phyloP scores from a whole-genome alignment of 2,888 invertebrate species.

The Sphinx pinastri region DNA sequence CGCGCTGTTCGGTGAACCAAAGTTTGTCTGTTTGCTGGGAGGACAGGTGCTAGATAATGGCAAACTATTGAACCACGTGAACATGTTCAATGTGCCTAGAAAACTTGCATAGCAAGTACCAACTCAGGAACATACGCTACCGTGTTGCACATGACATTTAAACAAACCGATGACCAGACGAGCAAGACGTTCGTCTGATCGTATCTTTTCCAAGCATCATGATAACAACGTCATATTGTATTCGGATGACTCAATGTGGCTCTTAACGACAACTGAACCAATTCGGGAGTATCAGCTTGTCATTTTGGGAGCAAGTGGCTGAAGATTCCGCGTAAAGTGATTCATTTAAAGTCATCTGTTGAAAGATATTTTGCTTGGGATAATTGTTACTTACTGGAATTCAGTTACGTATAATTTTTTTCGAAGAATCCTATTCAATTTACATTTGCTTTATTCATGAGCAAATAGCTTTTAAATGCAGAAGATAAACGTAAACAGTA shows the following conservation, averaged over 20 bases:
- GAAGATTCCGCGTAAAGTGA: slow-evolving; percentile 6
- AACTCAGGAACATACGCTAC: too few species aligned
- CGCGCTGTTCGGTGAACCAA: too few species aligned
- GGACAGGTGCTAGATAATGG: too few species aligned
- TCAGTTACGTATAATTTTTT: not conserved
- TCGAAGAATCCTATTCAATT: too few species aligned
- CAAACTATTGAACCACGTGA: too few species aligned
- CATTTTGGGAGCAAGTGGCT: slow-evolving; percentile 5
- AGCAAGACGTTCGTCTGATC: not conserved
- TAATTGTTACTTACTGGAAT: not conserved
- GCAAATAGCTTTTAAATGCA: too few species aligned
- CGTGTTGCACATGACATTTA: too few species aligned
- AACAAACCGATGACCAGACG: not conserved
- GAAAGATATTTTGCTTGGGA: not conserved
- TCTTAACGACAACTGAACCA: not conserved
- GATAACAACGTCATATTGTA: not conserved
- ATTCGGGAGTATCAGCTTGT: not conserved
- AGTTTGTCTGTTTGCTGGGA: too few species aligned
- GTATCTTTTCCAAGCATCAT: not conserved
- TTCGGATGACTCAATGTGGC: not conserved
- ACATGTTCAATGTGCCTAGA: too few species aligned
- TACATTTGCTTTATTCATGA: too few species aligned
- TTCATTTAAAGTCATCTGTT: not conserved
- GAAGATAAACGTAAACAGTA: too few species aligned
- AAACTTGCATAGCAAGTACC: too few species aligned